phyloP scores from a whole-genome alignment of 2,113 vertebrate genomes.

The Tylochromis polylepis region DNA sequence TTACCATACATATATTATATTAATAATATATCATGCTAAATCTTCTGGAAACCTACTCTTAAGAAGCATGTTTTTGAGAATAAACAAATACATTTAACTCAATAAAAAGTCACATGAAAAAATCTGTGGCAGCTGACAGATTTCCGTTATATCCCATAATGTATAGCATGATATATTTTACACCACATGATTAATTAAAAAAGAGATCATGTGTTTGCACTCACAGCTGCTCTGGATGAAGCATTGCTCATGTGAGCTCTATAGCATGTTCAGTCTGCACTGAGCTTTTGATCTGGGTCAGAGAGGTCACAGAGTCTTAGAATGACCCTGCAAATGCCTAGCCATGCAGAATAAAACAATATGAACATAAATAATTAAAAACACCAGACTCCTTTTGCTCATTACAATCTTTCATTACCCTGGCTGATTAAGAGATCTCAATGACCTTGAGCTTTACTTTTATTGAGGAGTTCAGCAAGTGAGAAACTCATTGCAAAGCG shows the following conservation, averaged over 20 bases:
- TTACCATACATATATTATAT: background rate
- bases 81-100: background rate
- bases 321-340: conserved; percentile 15
- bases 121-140: background rate
- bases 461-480: background rate
- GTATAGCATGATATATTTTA: background rate
- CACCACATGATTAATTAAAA: background rate
- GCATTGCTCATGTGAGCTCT: background rate
- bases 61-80: background rate
- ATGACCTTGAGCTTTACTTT: background rate
- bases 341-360: conserved; percentile 3
- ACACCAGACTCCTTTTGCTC: conserved; percentile 13
- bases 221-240: background rate
- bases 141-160: background rate
- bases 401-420: conserved; percentile 6
- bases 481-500: background rate
- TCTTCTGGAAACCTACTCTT: background rate
- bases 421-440: background rate
- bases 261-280: background rate
- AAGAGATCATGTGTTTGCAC: background rate
- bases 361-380: conserved; percentile 39
- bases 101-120: background rate
- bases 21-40: background rate
- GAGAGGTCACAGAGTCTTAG: background rate
- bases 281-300: conserved; percentile 34